phyloP scores from a whole-genome alignment of 2,113 vertebrate species.

The Macroglossus sobrinus region DNA sequence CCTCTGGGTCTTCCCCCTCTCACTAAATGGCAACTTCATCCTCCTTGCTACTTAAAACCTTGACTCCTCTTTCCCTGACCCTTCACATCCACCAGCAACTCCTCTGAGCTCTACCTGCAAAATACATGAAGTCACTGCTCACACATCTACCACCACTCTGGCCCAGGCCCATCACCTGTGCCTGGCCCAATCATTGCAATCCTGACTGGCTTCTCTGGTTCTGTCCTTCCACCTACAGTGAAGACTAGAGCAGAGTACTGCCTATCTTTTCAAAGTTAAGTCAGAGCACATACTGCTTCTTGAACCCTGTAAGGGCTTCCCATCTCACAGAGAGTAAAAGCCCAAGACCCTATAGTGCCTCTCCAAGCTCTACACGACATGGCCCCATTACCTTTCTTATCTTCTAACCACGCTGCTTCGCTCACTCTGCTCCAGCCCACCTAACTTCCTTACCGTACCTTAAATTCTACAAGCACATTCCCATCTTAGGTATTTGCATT shows the following conservation, averaged over 20 bases:
- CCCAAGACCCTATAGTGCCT: neutral
- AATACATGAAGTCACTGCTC: neutral
- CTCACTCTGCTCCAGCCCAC: neutral
- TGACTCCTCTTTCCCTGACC: neutral
- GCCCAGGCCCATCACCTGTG: neutral
- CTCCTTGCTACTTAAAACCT: neutral
- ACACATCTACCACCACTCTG: neutral
- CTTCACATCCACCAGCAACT: neutral
- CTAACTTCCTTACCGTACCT: neutral
- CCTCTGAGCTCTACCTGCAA: neutral
- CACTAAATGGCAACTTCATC: neutral
- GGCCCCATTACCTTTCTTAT: neutral
- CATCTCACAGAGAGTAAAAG: neutral
- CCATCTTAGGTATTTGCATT: neutral
- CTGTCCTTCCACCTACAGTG: neutral
- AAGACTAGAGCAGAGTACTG: neutral
- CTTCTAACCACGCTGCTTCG: neutral
- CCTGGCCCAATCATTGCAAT: too few relatives aligned
- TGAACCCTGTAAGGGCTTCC: neutral
- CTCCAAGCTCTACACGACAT: neutral
- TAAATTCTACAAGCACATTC: neutral
- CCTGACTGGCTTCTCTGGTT: neutral
- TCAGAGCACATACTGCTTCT: neutral
- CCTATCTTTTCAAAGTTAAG: neutral
- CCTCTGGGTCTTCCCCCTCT: neutral